A percentile compares a stretch with the other conserved stretches of the same genome.
Evolutionary conservation across 53 echinoderm and acorn worm species (phyloP).

Genomic region (Patiria pectinifera): DNA sequence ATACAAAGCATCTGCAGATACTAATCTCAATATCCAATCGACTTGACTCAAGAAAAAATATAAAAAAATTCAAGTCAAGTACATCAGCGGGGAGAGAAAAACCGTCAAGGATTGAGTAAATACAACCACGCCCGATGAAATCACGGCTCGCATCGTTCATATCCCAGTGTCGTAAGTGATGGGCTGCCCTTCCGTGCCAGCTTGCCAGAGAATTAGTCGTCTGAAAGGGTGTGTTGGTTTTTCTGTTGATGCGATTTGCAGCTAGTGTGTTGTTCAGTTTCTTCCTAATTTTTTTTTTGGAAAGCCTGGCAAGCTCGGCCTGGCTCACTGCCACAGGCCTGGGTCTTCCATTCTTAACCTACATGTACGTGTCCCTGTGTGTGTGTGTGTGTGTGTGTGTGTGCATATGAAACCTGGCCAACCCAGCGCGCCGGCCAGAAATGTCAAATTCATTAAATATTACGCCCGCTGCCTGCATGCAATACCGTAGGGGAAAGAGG

Average conservation of each 20-base stretch:
- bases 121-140: slow-evolving; percentile 39
- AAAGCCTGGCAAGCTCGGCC: background rate
- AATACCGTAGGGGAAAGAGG: background rate
- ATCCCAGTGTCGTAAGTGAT: slow-evolving; percentile 4
- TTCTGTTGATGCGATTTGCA: slow-evolving; percentile 12
- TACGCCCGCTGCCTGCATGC: slow-evolving; percentile 32
- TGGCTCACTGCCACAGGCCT: background rate
- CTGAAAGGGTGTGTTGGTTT: background rate
- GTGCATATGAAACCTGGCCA: background rate
- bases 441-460: slow-evolving; percentile 65
- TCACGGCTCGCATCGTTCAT: slow-evolving; percentile 21
- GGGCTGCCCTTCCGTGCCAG: slow-evolving; percentile 20
- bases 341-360: background rate
- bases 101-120: background rate
- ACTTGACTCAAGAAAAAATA: background rate
- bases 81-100: background rate
- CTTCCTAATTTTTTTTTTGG: background rate
- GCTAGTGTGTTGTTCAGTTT: background rate
- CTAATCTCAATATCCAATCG: background rate
- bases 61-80: background rate
- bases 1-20: background rate
- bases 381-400: background rate
- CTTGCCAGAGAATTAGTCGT: slow-evolving; percentile 14
- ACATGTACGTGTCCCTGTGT: background rate
- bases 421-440: background rate